Percentiles rank a stretch among this genome's conserved stretches.
Evolutionary conservation across 2,113 vertebrate genomes (phyloP).

Genomic region (Cyprinus carpio): DNA sequence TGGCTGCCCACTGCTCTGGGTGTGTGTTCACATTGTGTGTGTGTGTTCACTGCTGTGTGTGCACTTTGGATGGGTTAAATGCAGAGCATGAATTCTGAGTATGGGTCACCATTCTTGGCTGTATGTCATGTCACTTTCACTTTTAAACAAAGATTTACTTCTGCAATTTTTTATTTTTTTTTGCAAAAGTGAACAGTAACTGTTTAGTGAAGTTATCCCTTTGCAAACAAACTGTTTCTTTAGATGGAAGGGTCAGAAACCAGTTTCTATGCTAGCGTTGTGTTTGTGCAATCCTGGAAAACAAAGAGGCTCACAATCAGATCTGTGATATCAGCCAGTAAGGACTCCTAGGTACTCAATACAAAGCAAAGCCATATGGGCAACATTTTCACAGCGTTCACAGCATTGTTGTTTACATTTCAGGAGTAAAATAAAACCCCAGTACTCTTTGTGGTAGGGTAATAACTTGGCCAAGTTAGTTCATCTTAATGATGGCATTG

Average conservation of each 20-base stretch:
- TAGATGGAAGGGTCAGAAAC: not conserved
- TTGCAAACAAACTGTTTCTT: not conserved
- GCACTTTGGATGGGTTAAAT: no score
- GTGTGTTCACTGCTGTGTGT: no score
- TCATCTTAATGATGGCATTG: slow-evolving; percentile 24
- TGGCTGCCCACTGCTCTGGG: no score
- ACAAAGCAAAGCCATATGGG: slow-evolving; percentile 51
- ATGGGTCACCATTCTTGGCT: no score
- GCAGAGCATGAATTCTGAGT: no score
- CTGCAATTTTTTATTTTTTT: no score
- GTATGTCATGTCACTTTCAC: no score
- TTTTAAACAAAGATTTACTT: no score
- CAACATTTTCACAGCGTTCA: slow-evolving; percentile 56
- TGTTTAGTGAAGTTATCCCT: not conserved
- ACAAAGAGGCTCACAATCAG: not conserved
- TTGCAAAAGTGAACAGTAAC: not conserved
- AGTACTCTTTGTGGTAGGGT: not conserved
- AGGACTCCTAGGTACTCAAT: slow-evolving; percentile 4
- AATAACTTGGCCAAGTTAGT: slow-evolving; percentile 12
- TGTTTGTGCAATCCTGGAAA: not conserved
- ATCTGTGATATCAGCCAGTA: not conserved
- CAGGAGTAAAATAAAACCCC: slow-evolving; percentile 30
- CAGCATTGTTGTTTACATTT: slow-evolving; percentile 52
- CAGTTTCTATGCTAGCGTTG: not conserved
- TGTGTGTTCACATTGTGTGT: no score